Evolutionary conservation across 2,797 vertebrate genomes (phyloP).

Genomic region (Luscinia megarhynchos): DNA sequence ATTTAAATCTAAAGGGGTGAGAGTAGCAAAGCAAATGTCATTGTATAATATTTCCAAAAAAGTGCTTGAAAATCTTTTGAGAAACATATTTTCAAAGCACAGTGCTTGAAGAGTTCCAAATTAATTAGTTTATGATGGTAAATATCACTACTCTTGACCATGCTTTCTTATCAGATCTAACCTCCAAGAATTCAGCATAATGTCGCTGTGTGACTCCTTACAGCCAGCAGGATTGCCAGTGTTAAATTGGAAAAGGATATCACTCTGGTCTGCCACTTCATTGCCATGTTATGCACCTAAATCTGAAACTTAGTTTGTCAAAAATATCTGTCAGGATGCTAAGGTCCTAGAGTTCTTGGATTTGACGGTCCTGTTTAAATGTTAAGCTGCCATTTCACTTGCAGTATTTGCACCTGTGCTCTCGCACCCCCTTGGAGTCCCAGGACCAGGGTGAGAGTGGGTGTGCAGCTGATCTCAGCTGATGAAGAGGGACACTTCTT

Average conservation of each 20-base stretch:
- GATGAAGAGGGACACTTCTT: background rate
- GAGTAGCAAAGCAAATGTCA: background rate
- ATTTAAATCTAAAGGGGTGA: background rate
- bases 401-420: background rate
- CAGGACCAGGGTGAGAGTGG: too few relatives aligned
- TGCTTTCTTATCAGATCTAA: background rate
- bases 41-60: background rate
- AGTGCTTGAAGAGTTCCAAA: background rate
- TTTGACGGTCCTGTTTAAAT: background rate
- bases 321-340: background rate
- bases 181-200: background rate
- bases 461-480: background rate
- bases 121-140: background rate
- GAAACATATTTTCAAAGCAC: background rate
- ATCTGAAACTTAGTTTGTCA: background rate
- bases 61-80: background rate
- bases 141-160: background rate
- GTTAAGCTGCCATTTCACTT: background rate
- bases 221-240: background rate
- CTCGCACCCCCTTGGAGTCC: background rate
- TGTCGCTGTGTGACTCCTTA: accelerated
- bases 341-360: background rate
- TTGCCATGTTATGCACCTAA: background rate
- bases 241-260: background rate
- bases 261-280: background rate